These are phyloP conservation scores for Mustela erminea DNA, from an alignment of 2,797 vertebrate species.

Conservation along the genomic window DNA sequence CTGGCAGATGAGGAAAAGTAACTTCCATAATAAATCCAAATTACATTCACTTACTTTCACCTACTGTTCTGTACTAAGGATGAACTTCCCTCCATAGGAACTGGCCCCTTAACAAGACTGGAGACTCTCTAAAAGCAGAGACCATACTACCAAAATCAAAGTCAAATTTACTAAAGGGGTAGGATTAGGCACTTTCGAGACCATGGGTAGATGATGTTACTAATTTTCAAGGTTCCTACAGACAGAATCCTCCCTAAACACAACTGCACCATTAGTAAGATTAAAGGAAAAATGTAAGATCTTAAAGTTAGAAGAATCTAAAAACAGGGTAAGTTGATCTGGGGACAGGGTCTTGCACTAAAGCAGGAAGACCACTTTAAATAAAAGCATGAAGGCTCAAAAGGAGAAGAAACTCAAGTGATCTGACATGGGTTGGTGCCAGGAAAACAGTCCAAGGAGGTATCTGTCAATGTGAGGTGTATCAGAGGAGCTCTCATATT, in stretches of 20 bases:
- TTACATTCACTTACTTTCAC: slow-evolving; percentile 19
- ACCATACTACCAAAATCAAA: slow-evolving; percentile 27
- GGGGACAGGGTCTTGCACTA: background rate
- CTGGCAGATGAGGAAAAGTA: background rate
- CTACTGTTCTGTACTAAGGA: background rate
- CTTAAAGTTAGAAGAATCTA: background rate
- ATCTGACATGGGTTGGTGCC: background rate
- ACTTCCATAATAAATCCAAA: slow-evolving; percentile 59
- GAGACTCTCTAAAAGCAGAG: background rate
- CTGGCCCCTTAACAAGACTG: background rate
- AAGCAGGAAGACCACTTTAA: background rate
- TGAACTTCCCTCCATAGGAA: background rate
- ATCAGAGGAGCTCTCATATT: background rate
- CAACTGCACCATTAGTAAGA: background rate
- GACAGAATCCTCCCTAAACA: background rate
- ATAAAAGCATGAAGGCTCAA: background rate
- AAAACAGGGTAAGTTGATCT: background rate
- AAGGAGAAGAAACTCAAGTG: slow-evolving; percentile 18
- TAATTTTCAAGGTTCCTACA: background rate
- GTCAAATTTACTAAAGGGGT: background rate
- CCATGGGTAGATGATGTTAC: background rate
- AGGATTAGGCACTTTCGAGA: background rate
- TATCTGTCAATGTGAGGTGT: background rate
- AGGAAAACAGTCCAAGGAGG: background rate
- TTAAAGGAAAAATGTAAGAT: background rate